Conservation (phyloP, 2,113 vertebrate genomes). For the Takifugu bimaculatus region DNA sequence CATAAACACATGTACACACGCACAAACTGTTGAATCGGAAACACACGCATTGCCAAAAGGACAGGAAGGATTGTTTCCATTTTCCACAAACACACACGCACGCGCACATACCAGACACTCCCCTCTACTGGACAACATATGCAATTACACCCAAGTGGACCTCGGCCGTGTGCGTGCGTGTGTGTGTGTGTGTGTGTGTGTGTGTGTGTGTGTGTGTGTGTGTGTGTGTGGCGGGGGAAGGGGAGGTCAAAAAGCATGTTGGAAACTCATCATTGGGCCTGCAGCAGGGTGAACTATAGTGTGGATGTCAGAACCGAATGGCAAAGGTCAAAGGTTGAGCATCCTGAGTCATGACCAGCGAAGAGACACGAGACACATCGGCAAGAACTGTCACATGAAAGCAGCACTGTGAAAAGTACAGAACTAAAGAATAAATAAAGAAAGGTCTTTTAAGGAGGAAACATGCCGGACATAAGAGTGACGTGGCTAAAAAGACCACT, state of each 20-base stretch:
- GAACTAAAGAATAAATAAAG: background rate
- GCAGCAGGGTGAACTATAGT: background rate
- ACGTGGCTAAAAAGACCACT: too few species aligned
- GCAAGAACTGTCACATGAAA: background rate
- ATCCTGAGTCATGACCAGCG: conserved; percentile 18
- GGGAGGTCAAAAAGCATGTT: conserved; percentile 18
- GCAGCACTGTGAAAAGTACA: background rate
- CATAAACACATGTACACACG: conserved; percentile 51
- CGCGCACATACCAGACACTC: conserved; percentile 3
- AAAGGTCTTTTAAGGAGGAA: background rate
- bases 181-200: conserved; percentile 3
- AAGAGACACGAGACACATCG: background rate
- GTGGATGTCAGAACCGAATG: conserved; percentile 3
- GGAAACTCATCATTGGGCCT: conserved; percentile 38
- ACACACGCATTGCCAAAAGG: conserved; percentile 44
- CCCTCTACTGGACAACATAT: conserved; percentile 42
- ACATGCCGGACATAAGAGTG: too few species aligned
- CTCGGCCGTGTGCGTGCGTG: background rate
- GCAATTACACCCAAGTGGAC: conserved; percentile 7
- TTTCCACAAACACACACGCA: conserved; percentile 8
- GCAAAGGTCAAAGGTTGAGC: conserved; percentile 44
- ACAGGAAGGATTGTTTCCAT: conserved; percentile 30
- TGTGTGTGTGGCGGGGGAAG: background rate
- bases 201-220: conserved; percentile 4
- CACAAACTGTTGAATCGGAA: conserved; percentile 36